Base-by-base conservation (phyloP, 2,888 invertebrate genomes). In the Phlogophora meticulosa region DNA sequence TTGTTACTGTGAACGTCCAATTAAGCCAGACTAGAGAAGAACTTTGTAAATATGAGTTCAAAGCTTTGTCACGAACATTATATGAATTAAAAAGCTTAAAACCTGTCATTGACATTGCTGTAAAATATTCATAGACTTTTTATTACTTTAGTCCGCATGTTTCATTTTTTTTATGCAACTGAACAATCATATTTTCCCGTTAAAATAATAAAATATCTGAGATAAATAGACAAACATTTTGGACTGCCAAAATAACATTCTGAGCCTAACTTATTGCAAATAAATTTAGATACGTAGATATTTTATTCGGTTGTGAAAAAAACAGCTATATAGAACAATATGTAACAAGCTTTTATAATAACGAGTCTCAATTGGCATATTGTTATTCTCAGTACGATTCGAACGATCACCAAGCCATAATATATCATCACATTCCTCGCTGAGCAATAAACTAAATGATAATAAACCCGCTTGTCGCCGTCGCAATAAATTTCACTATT, bases 401-500 rank as follows among this genome's bases (percentile, higher is more conserved):
- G 17, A 48, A 49, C 59, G 53, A 76, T 79, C 79, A 74, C 60
- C 68, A 13, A 42, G 56, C 45, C 24, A 67, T 70, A 66, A 69
- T 72, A 73, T 57, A 73, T 66, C 55, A 71, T 76, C 57, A 75
- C 77, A 78, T 83, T 68, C 65, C 72, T 65, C 63, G 57, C 58
- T 72, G 76, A 78, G 72, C 80, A 82, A 77, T 77, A 72, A 77
- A 78, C 80, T 76, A 83, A 85, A 85, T 85, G 82, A 85, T 82
- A 84, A 84, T 85, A 81, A 77, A 75, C 75, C 76, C 78, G 82
- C 76, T 83, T 82, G 83, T 85, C 81, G 74, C 55, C 82, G 73
- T 72, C 71, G 80, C 81, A 78, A 81, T 85, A 82, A 82, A 85
- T 86, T 84, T 72, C 66, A 75, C 76, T 80, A 85, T 84, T 81